Conservation (phyloP, 2,888 invertebrate species). For the Scaptomyza polygonia region DNA sequence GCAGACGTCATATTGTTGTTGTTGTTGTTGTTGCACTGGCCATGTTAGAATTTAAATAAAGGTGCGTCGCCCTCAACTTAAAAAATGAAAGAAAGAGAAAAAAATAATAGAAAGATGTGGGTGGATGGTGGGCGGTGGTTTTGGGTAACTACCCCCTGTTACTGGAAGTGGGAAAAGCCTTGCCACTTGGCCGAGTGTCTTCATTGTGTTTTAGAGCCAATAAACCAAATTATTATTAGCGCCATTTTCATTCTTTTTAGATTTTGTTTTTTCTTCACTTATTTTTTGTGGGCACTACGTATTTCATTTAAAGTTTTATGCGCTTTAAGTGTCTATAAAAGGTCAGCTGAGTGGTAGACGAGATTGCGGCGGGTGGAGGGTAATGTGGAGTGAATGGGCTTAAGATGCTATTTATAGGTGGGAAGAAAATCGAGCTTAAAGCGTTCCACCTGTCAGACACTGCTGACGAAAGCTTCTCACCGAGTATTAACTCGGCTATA, state of each 20-base stretch:
- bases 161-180: constrained; percentile 35
- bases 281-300: constrained; percentile 47
- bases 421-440: constrained; percentile 6
- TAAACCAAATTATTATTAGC: constrained; percentile 84
- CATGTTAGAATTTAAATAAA: constrained; percentile 79
- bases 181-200: constrained; percentile 71
- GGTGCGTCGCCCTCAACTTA: constrained; percentile 70
- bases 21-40: constrained; percentile 45
- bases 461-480: constrained; percentile 13
- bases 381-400: background rate
- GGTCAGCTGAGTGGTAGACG: constrained; percentile 1
- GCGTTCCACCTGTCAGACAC: constrained; percentile 45
- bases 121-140: background rate
- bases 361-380: background rate
- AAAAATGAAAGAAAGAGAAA: constrained; percentile 24
- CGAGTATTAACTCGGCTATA: constrained; percentile 8
- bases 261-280: background rate
- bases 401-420: constrained; percentile 12
- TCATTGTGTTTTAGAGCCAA: constrained; percentile 82
- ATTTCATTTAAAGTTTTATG: constrained; percentile 78
- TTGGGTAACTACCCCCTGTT: constrained; percentile 20
- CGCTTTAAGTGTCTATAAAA: constrained; percentile 59
- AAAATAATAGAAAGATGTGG: constrained; percentile 40
- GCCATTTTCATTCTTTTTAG: constrained; percentile 71
- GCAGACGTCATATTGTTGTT: constrained; percentile 56